Conservation (phyloP, 1,140 invertebrate genomes). For the Plectrocnemia conspersa region DNA sequence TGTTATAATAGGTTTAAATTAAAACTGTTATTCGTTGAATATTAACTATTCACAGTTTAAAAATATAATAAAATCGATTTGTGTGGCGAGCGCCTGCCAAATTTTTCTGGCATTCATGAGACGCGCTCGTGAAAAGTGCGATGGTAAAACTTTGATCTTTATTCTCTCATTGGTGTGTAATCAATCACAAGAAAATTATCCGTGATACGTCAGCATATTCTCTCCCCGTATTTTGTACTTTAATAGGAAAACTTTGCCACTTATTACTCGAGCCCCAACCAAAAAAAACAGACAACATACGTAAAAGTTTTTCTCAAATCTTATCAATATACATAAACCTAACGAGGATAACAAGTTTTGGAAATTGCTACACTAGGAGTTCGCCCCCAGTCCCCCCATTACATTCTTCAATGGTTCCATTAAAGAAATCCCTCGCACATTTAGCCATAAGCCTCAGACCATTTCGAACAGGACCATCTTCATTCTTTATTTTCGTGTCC, state of each 20-base stretch:
- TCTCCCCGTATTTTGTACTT: neutral
- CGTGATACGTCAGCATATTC: slow-evolving; percentile 6
- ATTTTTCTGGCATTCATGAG: no score
- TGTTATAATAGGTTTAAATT: no score
- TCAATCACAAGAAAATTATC: slow-evolving; percentile 11
- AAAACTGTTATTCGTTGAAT: no score
- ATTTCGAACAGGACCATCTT: slow-evolving; percentile 17
- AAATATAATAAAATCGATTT: no score
- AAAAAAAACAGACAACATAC: neutral
- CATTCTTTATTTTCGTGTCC: slow-evolving; percentile 26
- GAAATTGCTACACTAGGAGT: no score
- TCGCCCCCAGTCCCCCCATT: slow-evolving; percentile 8
- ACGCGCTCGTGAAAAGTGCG: no score
- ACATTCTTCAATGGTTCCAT: slow-evolving; percentile 22
- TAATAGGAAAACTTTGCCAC: slow-evolving; percentile 7
- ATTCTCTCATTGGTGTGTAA: slow-evolving; percentile 9
- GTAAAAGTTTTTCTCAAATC: neutral
- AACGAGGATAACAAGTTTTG: no score
- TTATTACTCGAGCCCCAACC: neutral
- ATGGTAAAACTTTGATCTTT: neutral
- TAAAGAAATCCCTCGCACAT: slow-evolving; percentile 20
- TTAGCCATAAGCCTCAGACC: slow-evolving; percentile 10
- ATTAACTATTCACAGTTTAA: no score
- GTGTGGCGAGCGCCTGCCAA: no score
- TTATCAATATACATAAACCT: neutral